Percentiles rank a stretch among this genome's conserved stretches.
These are phyloP conservation scores for Podilymbus podiceps DNA, from an alignment of 2,113 vertebrate genomes.

Conservation along the genomic window DNA sequence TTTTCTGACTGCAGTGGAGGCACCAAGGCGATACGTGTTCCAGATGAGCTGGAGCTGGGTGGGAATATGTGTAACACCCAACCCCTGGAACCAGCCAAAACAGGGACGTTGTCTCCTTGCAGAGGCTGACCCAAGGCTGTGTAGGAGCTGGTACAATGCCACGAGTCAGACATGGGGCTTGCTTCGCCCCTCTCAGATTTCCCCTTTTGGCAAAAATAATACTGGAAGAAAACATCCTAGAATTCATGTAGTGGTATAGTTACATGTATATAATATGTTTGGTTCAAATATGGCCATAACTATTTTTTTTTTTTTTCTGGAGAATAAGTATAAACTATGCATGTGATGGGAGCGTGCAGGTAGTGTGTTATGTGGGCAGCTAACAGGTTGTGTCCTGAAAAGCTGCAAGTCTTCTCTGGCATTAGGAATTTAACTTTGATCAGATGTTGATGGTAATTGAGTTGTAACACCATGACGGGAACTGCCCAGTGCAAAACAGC, in stretches of 20 bases:
- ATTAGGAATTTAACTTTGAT: not conserved
- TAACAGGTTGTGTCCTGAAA: not conserved
- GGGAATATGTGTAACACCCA: not conserved
- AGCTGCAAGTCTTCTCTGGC: not conserved
- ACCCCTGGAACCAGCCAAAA: not conserved
- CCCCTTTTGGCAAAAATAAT: not conserved
- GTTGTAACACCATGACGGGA: not conserved
- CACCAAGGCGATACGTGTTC: accelerated
- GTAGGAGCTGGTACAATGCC: not conserved
- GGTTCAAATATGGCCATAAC: not conserved
- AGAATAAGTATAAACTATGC: not conserved
- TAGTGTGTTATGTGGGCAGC: not conserved
- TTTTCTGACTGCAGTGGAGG: not conserved
- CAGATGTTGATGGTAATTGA: not conserved
- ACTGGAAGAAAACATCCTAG: not conserved
- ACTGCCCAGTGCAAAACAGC: not conserved
- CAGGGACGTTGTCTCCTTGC: not conserved
- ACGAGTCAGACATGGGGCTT: not conserved
- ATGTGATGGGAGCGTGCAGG: not conserved
- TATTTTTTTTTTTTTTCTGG: not conserved
- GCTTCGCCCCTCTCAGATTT: not conserved
- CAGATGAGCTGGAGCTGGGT: not conserved
- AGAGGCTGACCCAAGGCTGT: not conserved
- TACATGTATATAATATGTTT: not conserved
- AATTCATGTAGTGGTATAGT: not conserved